Conservation (phyloP, 2,888 invertebrate genomes). For the Drosophila birchii region DNA sequence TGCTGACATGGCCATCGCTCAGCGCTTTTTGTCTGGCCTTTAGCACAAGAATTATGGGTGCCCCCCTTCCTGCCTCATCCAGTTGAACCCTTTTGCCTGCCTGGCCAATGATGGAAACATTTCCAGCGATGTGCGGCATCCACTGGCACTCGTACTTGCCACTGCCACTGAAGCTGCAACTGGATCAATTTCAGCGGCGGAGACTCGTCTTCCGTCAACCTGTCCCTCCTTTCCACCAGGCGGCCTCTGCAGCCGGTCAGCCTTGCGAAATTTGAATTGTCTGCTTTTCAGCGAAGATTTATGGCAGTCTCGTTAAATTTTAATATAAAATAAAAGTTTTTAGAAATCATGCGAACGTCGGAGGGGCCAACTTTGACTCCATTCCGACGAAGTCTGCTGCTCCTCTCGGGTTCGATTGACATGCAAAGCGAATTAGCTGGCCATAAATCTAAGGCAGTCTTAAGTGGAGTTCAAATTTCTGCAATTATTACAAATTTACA, state of each 20-base stretch:
- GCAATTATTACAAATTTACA: slow-evolving; percentile 58
- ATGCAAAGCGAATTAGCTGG: slow-evolving; percentile 77
- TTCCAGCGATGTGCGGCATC: slow-evolving; percentile 76
- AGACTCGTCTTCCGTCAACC: slow-evolving; percentile 63
- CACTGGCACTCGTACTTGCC: slow-evolving; percentile 37
- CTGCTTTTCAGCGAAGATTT: slow-evolving; percentile 83
- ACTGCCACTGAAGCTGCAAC: slow-evolving; percentile 67
- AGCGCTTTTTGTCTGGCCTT: slow-evolving; percentile 70
- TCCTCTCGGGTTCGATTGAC: slow-evolving; percentile 58
- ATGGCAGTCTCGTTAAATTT: slow-evolving; percentile 84
- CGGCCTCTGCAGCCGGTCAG: not conserved
- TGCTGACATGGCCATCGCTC: slow-evolving; percentile 65
- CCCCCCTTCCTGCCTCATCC: slow-evolving; percentile 23
- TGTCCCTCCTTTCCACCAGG: not conserved
- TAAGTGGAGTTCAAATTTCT: slow-evolving; percentile 42
- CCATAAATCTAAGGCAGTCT: slow-evolving; percentile 59
- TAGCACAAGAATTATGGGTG: slow-evolving; percentile 81
- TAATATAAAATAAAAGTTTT: slow-evolving; percentile 82
- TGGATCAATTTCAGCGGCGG: slow-evolving; percentile 82
- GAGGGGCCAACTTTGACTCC: slow-evolving; percentile 1
- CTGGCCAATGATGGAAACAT: slow-evolving; percentile 74
- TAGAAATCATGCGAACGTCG: slow-evolving; percentile 50
- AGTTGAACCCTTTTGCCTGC: slow-evolving; percentile 14
- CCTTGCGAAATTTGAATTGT: slow-evolving; percentile 82
- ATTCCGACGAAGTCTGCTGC: not conserved